These are phyloP conservation scores for Phrynocephalus versicolor DNA, from an alignment of 2,113 vertebrate species.

Conservation along the genomic window DNA sequence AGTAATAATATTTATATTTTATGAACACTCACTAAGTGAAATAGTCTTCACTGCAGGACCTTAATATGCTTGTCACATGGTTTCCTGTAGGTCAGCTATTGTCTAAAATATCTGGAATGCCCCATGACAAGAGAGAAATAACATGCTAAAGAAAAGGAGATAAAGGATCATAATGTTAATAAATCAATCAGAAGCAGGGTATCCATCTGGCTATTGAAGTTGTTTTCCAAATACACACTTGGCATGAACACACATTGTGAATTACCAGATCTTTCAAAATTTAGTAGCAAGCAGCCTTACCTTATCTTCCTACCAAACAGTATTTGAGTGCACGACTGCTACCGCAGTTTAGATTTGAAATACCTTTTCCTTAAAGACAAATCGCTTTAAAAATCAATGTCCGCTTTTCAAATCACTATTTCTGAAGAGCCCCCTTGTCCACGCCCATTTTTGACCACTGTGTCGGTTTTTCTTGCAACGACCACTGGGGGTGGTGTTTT, in stretches of 20 bases:
- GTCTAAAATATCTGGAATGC: background rate
- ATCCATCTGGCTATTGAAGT: background rate
- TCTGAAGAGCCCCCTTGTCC: no score
- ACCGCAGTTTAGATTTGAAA: no score
- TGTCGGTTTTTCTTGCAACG: no score
- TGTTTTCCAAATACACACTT: background rate
- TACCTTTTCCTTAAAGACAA: no score
- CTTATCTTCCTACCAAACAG: background rate
- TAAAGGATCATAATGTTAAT: background rate
- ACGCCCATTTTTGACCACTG: no score
- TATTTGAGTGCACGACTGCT: no score
- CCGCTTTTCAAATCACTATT: no score
- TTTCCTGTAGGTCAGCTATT: background rate
- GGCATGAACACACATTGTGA: background rate
- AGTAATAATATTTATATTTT: background rate
- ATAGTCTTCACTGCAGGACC: background rate
- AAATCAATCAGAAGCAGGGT: background rate
- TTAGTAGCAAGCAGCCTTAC: background rate
- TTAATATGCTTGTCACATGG: fast-evolving
- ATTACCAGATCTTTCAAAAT: background rate
- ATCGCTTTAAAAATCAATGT: no score
- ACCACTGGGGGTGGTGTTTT: no score
- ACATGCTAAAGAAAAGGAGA: background rate
- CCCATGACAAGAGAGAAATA: background rate
- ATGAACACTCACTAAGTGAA: background rate